Evolutionary conservation across 2,113 vertebrate species (phyloP).

Genomic region (Azemiops feae): DNA sequence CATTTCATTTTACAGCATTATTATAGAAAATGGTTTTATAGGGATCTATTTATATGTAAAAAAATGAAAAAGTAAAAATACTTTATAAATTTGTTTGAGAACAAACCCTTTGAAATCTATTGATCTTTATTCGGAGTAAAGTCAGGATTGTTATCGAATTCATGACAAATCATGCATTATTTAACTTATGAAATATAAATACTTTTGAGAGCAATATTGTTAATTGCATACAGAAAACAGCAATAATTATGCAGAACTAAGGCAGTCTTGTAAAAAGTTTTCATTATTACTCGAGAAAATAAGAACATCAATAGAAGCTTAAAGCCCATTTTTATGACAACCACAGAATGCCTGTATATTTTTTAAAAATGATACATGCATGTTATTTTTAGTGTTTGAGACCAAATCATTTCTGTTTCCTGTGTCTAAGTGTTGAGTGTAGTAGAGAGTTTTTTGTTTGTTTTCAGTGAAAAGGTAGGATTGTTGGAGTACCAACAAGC

Average conservation of each 20-base stretch:
- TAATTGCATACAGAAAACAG: not conserved
- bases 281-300: not conserved
- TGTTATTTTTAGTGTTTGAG: not conserved
- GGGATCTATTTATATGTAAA: not conserved
- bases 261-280: not conserved
- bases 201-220: not conserved
- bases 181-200: not conserved
- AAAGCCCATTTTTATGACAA: not conserved
- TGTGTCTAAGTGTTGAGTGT: slow-evolving; percentile 34
- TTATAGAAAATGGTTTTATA: not conserved
- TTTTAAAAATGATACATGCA: not conserved
- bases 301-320: not conserved
- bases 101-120: not conserved
- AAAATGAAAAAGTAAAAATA: not conserved
- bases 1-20: not conserved
- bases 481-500: slow-evolving; percentile 67
- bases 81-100: not conserved
- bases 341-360: not conserved
- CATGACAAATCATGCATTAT: not conserved
- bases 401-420: slow-evolving; percentile 19
- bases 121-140: not conserved
- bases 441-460: slow-evolving; percentile 53
- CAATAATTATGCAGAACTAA: not conserved
- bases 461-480: slow-evolving; percentile 64
- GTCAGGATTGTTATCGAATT: not conserved